phyloP scores from a whole-genome alignment of 2,888 invertebrate genomes.

The Lathronympha strigana region DNA sequence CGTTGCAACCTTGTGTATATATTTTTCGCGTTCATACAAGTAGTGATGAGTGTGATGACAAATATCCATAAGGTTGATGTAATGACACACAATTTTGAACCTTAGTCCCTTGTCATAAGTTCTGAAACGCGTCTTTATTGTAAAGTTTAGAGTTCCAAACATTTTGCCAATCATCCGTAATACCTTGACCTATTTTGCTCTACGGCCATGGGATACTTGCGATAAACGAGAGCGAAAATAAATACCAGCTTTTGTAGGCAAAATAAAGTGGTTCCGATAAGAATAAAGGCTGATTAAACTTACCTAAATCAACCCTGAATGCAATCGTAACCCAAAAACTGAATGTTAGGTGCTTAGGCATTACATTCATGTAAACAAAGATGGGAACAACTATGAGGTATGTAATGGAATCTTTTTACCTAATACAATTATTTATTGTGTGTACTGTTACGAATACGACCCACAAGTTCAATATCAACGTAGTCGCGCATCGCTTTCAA shows the following conservation, averaged over 20 bases:
- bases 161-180: constrained; percentile 12
- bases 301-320: not conserved
- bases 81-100: not conserved
- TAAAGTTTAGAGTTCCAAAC: constrained; percentile 14
- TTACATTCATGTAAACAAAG: not conserved
- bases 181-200: constrained; percentile 34
- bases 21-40: not conserved
- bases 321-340: constrained; percentile 2
- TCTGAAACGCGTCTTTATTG: not conserved
- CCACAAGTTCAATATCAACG: no score
- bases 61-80: not conserved
- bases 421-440: no score
- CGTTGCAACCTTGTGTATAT: not conserved
- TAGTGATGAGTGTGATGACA: constrained; percentile 4
- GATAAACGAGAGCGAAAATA: constrained; percentile 27
- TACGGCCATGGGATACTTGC: constrained; percentile 19
- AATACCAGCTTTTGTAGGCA: constrained; percentile 21
- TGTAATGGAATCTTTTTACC: not conserved
- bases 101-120: not conserved
- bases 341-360: not conserved
- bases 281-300: not conserved
- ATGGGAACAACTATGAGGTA: no score
- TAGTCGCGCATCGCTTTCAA: not conserved
- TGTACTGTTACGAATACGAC: no score
- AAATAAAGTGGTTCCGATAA: constrained; percentile 4